Evolutionary conservation across 2,797 vertebrate species (phyloP), one percentile per base, ranked within the genome.

Genomic region (Parotocinclus haroldoi): DNA sequence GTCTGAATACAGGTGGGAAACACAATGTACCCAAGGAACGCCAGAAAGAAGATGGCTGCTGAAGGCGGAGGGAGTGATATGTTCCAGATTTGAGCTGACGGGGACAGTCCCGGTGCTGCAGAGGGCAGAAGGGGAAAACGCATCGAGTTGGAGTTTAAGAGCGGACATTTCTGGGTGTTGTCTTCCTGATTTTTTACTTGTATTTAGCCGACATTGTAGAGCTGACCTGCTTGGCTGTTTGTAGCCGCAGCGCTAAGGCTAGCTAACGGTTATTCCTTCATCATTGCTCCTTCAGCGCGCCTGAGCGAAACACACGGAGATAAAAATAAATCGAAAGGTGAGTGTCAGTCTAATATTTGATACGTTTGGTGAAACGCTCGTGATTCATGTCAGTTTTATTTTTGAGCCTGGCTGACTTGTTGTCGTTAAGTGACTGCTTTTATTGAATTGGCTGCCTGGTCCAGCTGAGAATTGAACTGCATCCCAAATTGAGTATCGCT

Each of bases 11-110:
- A 42, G 63, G 63, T 46, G 8, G 52, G n/a, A 56, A 65, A 64
- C 18, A 65, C 19, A 64, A 55, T 17, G 10, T 40, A 54, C 11
- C 11, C 1, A 52, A 38, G 63, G 63, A 45, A 46, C 52, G 46
- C 10, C 19, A 84, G 84, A 78, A 89, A 91, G 87, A 92, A 92
- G 88, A 92, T 92, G 91, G 90, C 91, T 82, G 87, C 87, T 50
- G 73, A 76, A 75, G 76, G 79, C 73, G 74, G 74, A 76, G 73
- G 74, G 68, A 79, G 71, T 76, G 83, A 79, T 13, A 51, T 44
- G 1, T 63, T 79, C 62, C 57, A 81, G 38, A 78, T 74, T 74
- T 76, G 80, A 78, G 53, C 75, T 80, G 82, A 84, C 81, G 79
- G 79, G 81, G 58, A 64, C 50, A 58, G 54, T 51, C 66, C 16